These are phyloP conservation scores for Mizuhopecten yessoensis DNA, from an alignment of 1,140 invertebrate genomes.

Conservation along the genomic window DNA sequence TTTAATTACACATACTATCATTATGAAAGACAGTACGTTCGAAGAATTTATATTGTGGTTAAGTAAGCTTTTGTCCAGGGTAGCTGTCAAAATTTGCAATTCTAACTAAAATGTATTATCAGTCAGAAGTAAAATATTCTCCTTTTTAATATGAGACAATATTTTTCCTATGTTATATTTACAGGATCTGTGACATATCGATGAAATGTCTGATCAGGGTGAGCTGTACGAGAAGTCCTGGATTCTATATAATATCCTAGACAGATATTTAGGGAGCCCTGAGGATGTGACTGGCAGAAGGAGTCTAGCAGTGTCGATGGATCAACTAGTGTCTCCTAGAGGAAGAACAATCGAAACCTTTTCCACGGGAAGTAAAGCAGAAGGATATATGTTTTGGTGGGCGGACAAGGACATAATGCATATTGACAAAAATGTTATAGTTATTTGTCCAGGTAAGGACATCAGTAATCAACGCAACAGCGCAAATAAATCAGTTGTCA, in stretches of 20 bases:
- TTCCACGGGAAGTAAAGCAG: not conserved
- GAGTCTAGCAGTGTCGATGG: not conserved
- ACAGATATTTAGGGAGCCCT: not conserved
- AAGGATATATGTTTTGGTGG: not conserved
- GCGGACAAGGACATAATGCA: not conserved
- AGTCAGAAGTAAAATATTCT: too few relatives aligned
- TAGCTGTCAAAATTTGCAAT: too few relatives aligned
- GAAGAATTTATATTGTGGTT: too few relatives aligned
- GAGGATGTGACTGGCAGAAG: not conserved
- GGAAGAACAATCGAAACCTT: not conserved
- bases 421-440: not conserved
- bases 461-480: not conserved
- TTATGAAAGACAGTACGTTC: too few relatives aligned
- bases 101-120: too few relatives aligned
- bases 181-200: too few relatives aligned
- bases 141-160: too few relatives aligned
- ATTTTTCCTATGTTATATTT: too few relatives aligned
- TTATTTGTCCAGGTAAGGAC: not conserved
- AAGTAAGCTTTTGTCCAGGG: too few relatives aligned
- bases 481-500: not conserved
- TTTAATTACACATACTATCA: too few relatives aligned
- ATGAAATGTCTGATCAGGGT: too few relatives aligned
- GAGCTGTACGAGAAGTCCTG: too few relatives aligned
- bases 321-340: not conserved
- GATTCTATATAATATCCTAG: not conserved